A percentile compares a stretch with the other conserved stretches of the same genome.
Conservation (phyloP, 2,797 vertebrate species). For the Sarcophilus harrisii region DNA sequence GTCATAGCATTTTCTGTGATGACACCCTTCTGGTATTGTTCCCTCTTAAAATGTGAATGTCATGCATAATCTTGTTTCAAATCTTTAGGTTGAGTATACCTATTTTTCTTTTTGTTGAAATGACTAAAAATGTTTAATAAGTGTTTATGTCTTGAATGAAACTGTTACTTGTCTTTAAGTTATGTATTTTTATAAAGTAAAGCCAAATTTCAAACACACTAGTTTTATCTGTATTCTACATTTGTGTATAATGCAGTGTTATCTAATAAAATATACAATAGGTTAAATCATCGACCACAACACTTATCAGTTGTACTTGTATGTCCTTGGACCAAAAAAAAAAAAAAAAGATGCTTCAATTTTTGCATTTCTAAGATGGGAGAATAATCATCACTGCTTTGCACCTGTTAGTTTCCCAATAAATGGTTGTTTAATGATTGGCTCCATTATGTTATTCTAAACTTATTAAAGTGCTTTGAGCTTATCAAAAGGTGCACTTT, state of each 20-base stretch:
- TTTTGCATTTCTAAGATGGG: not conserved
- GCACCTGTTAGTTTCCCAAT: not conserved
- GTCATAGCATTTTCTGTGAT: not conserved
- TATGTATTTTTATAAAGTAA: slow-evolving; percentile 83
- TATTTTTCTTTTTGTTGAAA: slow-evolving; percentile 56
- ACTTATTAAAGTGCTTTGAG: slow-evolving; percentile 10
- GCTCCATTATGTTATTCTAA: not conserved
- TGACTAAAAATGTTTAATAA: slow-evolving; percentile 58
- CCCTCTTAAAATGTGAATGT: slow-evolving; percentile 55
- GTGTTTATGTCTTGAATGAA: slow-evolving; percentile 71
- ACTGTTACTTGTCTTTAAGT: slow-evolving; percentile 76
- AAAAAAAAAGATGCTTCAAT: not conserved
- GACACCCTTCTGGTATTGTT: not conserved
- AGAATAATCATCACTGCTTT: not conserved
- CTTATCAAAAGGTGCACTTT: slow-evolving; percentile 11
- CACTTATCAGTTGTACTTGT: not conserved
- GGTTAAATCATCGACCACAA: not conserved
- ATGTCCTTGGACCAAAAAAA: not conserved
- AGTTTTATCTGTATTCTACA: slow-evolving; percentile 19
- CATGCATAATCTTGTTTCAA: slow-evolving; percentile 34
- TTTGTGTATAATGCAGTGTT: slow-evolving; percentile 16
- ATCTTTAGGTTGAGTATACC: slow-evolving; percentile 25
- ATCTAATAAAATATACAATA: not conserved
- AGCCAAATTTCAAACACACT: slow-evolving; percentile 68
- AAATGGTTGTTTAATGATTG: not conserved